Conservation (phyloP, 1,140 invertebrate species). For the Littorina saxatilis region DNA sequence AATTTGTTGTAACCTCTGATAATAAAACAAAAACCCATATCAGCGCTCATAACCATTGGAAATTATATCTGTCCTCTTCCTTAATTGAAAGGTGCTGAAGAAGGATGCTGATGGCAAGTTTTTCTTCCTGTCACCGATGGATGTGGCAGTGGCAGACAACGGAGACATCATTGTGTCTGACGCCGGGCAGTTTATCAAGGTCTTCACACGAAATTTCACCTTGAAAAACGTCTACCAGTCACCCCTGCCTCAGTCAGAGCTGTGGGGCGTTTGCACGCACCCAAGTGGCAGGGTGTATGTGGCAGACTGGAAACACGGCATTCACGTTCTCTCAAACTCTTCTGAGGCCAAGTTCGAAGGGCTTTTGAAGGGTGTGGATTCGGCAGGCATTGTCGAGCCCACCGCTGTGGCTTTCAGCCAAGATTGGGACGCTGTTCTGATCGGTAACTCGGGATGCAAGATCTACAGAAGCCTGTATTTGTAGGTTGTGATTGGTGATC, state of each 20-base stretch:
- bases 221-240: slow-evolving; percentile 24
- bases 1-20: too few species aligned
- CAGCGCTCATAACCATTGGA: too few species aligned
- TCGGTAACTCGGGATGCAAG: slow-evolving; percentile 22
- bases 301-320: slow-evolving; percentile 39
- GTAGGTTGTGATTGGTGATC: not conserved
- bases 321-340: slow-evolving; percentile 27
- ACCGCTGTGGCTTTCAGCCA: slow-evolving; percentile 11
- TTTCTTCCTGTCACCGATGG: slow-evolving; percentile 25
- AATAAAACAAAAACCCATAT: too few species aligned
- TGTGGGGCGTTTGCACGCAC: slow-evolving; percentile 36
- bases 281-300: slow-evolving; percentile 24
- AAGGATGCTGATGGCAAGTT: slow-evolving; percentile 11
- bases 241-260: not conserved
- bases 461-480: slow-evolving; percentile 1
- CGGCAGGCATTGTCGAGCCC: slow-evolving; percentile 16
- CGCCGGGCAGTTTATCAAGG: slow-evolving; percentile 25
- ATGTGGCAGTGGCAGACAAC: slow-evolving; percentile 14
- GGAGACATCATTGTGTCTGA: slow-evolving; percentile 36
- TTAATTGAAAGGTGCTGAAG: slow-evolving; percentile 32
- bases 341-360: slow-evolving; percentile 11
- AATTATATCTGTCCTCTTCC: too few species aligned
- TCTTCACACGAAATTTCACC: slow-evolving; percentile 2
- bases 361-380: slow-evolving; percentile 6
- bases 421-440: not conserved